These are phyloP conservation scores for Drosophila sproati DNA, from an alignment of 1,140 invertebrate species.

Conservation along the genomic window DNA sequence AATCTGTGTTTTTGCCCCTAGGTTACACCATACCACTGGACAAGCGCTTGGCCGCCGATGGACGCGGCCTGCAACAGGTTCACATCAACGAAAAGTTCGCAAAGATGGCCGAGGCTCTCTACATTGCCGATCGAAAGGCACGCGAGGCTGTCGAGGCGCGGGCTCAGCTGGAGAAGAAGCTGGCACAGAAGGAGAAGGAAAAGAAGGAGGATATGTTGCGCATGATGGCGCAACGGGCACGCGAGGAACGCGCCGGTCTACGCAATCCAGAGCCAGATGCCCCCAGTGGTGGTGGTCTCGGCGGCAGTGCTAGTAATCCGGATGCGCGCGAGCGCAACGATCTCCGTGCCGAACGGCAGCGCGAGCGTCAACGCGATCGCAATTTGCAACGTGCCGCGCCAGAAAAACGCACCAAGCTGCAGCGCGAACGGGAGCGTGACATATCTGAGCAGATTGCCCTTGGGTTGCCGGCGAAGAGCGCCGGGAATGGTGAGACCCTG, in stretches of 20 bases:
- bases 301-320: constrained; percentile 78
- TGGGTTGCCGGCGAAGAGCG: constrained; percentile 95
- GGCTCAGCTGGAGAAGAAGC: constrained; percentile 97
- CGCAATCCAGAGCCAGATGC: constrained; percentile 80
- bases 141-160: constrained; percentile 98
- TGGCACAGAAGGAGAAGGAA: constrained; percentile 99
- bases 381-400: constrained; percentile 97
- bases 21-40: constrained; percentile 98
- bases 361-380: constrained; percentile 95
- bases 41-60: constrained; percentile 99
- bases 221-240: constrained; percentile 96
- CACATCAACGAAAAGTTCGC: constrained; percentile 99
- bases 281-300: constrained; percentile 85
- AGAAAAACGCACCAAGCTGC: constrained; percentile 95
- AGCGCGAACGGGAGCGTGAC: constrained; percentile 96
- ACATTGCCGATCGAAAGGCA: constrained; percentile 98
- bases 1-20: not conserved
- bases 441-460: constrained; percentile 99
- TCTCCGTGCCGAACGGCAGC: constrained; percentile 94
- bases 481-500: constrained; percentile 91
- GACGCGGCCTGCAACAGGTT: constrained; percentile 97
- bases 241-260: constrained; percentile 95
- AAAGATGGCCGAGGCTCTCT: constrained; percentile 98
- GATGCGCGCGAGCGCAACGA: constrained; percentile 95
- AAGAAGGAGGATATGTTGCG: constrained; percentile 98